Base-by-base conservation (phyloP, 2,797 vertebrate genomes). In the Delichon dasypus region DNA sequence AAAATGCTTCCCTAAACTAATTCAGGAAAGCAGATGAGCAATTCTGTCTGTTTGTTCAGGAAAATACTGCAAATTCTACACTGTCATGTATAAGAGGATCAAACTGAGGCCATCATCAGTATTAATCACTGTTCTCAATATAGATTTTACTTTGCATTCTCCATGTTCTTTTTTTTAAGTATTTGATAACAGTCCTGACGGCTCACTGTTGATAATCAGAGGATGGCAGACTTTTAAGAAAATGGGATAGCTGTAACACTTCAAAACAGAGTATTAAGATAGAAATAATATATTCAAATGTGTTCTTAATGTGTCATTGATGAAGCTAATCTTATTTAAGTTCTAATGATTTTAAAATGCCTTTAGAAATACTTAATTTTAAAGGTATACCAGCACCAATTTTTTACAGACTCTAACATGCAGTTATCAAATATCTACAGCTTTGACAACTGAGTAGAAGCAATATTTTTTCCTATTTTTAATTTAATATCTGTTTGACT, bases 1-100 rank as follows among this genome's bases (percentile, higher is more conserved):
- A 85, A 96, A 95, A 96, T 62, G 44, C 68, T 71, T 78, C 61
- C 88, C 74, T 96, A 97, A 97, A 96, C 88, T 93, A 90, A 92
- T 90, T 91, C 86, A 95, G 88, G 95, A 95, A 95, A 95, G 92
- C 90, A 96, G 91, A 96, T 70, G 51, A 93, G 78, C 30, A 45
- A 76, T 93, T 88, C 85, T 83, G 51, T 45, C 95, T 90, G 58
- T 91, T 27, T 72, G 70, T 82, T 95, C 91, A 61, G 47, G 42
- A 82, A 93, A 91, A 67, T 85, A 92, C 47, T 79, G 54, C 61
- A 85, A 95, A 86, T 79, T 78, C 55, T 58, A 47, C 32, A 23
- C 19, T 64, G 17, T 32, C 77, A n/a, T 74, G 51, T 48, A 18
- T 44, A 72, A 68, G 38, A 91, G 61, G 40, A 89, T 85, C 30